Percentiles rank a stretch among this genome's conserved stretches.
Conservation (phyloP, 2,888 invertebrate genomes). For the Crocallis elinguaria region DNA sequence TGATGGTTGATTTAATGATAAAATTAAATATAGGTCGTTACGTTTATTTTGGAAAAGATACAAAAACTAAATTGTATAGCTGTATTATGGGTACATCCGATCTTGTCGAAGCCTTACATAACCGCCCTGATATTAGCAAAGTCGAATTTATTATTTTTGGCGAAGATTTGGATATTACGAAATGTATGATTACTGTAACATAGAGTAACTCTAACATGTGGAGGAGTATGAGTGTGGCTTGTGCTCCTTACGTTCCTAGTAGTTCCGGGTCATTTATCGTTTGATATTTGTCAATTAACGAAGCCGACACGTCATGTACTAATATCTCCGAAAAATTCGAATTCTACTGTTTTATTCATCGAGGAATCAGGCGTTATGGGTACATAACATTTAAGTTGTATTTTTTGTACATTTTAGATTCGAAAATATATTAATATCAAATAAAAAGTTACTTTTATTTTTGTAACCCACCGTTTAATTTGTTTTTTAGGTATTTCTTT, state of each 20-base stretch:
- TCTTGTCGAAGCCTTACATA: slow-evolving; percentile 75
- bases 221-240: slow-evolving; percentile 58
- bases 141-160: slow-evolving; percentile 78
- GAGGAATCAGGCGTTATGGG: slow-evolving; percentile 81
- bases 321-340: slow-evolving; percentile 64
- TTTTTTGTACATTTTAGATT: slow-evolving; percentile 91
- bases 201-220: slow-evolving; percentile 50
- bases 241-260: slow-evolving; percentile 76
- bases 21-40: slow-evolving; percentile 81
- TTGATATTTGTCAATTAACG: slow-evolving; percentile 78
- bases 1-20: slow-evolving; percentile 85
- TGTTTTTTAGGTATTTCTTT: too few species aligned
- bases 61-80: slow-evolving; percentile 64
- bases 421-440: slow-evolving; percentile 89
- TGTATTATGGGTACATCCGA: slow-evolving; percentile 67
- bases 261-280: slow-evolving; percentile 66
- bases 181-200: slow-evolving; percentile 44
- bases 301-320: slow-evolving; percentile 59
- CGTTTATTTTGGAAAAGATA: slow-evolving; percentile 78
- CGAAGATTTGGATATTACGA: slow-evolving; percentile 55
- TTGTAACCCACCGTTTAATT: neutral
- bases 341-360: slow-evolving; percentile 70
- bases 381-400: slow-evolving; percentile 89
- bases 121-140: slow-evolving; percentile 81
- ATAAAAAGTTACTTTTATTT: slow-evolving; percentile 72